A percentile compares a stretch with the other conserved stretches of the same genome.
Conservation (phyloP, 2,888 invertebrate genomes). For the Sesia apiformis region DNA sequence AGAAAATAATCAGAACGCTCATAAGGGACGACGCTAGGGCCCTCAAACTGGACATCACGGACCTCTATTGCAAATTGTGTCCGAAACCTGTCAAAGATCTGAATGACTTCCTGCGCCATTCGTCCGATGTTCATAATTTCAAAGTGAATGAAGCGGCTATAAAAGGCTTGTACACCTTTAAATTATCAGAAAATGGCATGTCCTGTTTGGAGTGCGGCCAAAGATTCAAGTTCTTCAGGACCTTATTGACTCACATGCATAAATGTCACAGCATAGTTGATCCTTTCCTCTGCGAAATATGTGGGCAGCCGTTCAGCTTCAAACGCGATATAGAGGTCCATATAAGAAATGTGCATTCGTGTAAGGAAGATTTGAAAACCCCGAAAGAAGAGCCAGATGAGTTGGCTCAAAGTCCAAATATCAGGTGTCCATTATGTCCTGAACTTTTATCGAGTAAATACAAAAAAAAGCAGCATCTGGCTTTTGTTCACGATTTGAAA, state of each 20-base stretch:
- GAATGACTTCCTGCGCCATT: not conserved
- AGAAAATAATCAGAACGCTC: conserved; percentile 3
- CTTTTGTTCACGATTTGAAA: conserved; percentile 19
- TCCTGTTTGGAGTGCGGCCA: not conserved
- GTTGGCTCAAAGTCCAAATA: conserved; percentile 5
- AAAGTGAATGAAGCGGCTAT: not conserved
- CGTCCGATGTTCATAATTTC: not conserved
- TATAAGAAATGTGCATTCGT: not conserved
- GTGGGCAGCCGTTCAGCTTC: conserved; percentile 3
- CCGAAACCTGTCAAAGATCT: not conserved
- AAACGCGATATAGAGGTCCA: not conserved
- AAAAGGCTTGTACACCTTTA: not conserved
- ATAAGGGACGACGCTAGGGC: not conserved
- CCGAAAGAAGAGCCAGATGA: conserved; percentile 8
- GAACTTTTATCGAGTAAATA: conserved; percentile 5
- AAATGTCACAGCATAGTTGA: not conserved
- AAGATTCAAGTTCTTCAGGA: not conserved
- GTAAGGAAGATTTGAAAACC: not conserved
- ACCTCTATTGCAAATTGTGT: not conserved
- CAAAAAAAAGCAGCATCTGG: conserved; percentile 10
- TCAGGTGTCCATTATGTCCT: conserved; percentile 9
- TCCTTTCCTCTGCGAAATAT: not conserved
- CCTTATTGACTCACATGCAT: not conserved
- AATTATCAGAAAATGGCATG: not conserved
- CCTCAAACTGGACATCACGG: not conserved